A percentile compares a stretch with the other conserved stretches of the same genome.
Evolutionary conservation across 2,113 vertebrate genomes (phyloP).

Genomic region (Cathartes aura): DNA sequence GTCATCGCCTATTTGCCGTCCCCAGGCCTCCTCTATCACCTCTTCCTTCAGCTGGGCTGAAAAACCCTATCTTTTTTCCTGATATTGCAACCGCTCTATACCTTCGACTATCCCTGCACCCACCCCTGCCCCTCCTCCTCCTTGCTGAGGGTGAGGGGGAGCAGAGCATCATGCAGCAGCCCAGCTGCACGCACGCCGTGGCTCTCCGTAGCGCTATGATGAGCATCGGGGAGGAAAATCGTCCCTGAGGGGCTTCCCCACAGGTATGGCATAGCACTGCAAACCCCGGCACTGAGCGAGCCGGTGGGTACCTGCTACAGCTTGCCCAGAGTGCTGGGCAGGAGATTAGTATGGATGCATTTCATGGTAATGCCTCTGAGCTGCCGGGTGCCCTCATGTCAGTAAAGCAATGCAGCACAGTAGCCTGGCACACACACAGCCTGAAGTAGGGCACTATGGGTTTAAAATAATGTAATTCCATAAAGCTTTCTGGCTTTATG

Average conservation of each 20-base stretch:
- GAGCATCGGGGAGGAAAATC: background rate
- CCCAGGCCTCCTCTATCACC: background rate
- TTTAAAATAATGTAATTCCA: background rate
- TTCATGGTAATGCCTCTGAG: background rate
- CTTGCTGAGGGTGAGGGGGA: background rate
- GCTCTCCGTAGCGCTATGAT: fast-evolving
- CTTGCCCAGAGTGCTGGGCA: background rate
- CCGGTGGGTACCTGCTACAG: fast-evolving
- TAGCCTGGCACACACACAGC: background rate
- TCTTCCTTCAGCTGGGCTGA: background rate
- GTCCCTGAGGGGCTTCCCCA: fast-evolving
- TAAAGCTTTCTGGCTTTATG: background rate
- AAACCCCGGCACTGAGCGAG: fast-evolving
- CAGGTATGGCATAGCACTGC: background rate
- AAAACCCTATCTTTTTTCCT: background rate
- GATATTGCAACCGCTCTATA: background rate
- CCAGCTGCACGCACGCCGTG: background rate
- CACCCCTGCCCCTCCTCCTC: background rate
- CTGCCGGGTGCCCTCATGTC: background rate
- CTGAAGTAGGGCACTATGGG: background rate
- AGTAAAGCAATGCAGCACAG: background rate
- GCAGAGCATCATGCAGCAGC: background rate
- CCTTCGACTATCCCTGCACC: background rate
- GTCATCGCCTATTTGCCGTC: background rate
- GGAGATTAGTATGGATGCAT: background rate